Percentiles rank a stretch among this genome's conserved stretches.
phyloP scores from a whole-genome alignment of 2,113 vertebrate species.

The Trogon melanurus region DNA sequence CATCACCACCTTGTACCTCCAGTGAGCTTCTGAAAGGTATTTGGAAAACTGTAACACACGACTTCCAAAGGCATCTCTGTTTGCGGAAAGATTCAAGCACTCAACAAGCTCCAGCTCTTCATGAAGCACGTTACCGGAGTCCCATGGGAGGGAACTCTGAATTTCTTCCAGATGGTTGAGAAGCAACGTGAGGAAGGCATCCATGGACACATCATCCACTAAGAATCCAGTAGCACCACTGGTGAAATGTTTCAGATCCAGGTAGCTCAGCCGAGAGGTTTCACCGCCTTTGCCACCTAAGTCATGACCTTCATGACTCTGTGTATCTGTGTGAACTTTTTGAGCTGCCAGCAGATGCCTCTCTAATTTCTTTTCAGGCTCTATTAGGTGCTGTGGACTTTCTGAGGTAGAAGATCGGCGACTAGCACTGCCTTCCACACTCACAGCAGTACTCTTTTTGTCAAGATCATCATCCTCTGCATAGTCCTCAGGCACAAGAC shows the following conservation, averaged over 20 bases:
- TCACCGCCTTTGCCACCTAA: background rate
- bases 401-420: constrained; percentile 41
- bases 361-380: constrained; percentile 44
- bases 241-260: constrained; percentile 85
- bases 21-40: constrained; percentile 92
- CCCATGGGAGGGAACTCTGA: constrained; percentile 72
- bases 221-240: constrained; percentile 84
- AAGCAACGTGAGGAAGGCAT: constrained; percentile 87
- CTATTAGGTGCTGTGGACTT: constrained; percentile 51
- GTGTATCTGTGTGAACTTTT: background rate
- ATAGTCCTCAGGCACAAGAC: constrained; percentile 68
- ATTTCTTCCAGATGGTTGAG: constrained; percentile 86
- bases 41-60: constrained; percentile 88
- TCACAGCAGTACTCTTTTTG: background rate
- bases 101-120: constrained; percentile 76
- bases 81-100: constrained; percentile 80
- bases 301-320: background rate
- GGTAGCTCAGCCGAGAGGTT: constrained; percentile 42
- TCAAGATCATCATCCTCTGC: constrained; percentile 73
- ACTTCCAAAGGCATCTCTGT: constrained; percentile 78
- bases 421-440: background rate
- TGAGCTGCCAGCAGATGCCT: background rate
- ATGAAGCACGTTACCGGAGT: constrained; percentile 45
- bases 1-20: constrained; percentile 91
- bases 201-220: constrained; percentile 81